Base-by-base conservation (phyloP, 2,797 vertebrate species). In the Peromyscus melanophrys region DNA sequence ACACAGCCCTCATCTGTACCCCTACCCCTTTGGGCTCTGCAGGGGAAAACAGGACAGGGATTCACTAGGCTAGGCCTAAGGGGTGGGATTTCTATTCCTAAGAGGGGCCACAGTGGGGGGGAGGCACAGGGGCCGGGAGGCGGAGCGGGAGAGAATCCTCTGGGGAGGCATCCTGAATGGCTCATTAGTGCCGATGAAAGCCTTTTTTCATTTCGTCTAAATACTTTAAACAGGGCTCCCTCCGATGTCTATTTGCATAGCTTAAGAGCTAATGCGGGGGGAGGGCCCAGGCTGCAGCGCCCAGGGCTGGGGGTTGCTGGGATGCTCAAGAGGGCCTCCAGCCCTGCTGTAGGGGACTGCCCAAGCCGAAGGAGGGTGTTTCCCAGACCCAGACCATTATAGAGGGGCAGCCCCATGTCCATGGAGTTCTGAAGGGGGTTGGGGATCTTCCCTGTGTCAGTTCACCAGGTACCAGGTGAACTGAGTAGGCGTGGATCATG, bases 121-220 rank as follows among this genome's bases (percentile, higher is more conserved):
- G 46, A 5, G 6, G 87, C n/a, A 46, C 9, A 6, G 94, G 75
- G 75, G 90, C 86, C 25, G 25, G 89, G 95, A 97, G 93, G 95
- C 71, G 46, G 94, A 96, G 97, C 37, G 27, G 92, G 98, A 97
- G 89, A 82, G 17, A 96, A 97, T 98, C 83, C 89, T 19, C 97
- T 75, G 90, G 98, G 93, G 94, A 98, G 97, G 98, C 96, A 97
- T 97, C 97, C 96, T 96, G 96, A 94, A 97, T 97, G 98, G 98
- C 98, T 99, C 98, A 97, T 98, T 98, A 98, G 96, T 90, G 98
- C 98, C 98, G 96, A 97, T 98, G 98, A 98, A 98, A 97, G 98
- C 95, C 98, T 97, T 96, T 97, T 98, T 98, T 94, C 97, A 97
- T 98, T 98, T 97, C 88, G 85, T 97, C 97, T 98, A 96, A 98